phyloP scores from a whole-genome alignment of 2,888 invertebrate genomes.

The Argyresthia goedartella region DNA sequence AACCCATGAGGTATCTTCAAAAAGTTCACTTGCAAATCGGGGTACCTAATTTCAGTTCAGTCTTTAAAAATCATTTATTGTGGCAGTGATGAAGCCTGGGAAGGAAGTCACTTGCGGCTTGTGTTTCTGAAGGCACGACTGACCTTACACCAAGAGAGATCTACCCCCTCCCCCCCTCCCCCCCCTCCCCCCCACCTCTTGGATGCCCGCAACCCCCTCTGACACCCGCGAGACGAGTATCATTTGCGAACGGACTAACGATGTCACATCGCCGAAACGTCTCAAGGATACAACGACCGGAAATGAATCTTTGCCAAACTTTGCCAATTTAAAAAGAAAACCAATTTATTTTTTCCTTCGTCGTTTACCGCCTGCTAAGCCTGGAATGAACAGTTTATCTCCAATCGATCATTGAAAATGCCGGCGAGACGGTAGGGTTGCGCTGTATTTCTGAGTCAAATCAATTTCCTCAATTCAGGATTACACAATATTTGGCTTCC shows the following conservation, averaged over 20 bases:
- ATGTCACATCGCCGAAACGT: not conserved
- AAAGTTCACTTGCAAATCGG: no score
- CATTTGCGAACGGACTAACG: no score
- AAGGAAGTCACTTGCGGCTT: not conserved
- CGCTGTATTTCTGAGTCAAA: no score
- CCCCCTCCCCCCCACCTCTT: no score
- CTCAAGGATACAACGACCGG: slow-evolving; percentile 18
- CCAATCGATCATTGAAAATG: not conserved
- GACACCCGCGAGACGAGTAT: not conserved
- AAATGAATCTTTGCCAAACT: slow-evolving; percentile 37
- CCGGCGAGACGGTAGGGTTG: no score
- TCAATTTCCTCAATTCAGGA: no score
- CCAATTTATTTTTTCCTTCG: not conserved
- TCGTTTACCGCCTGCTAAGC: not conserved
- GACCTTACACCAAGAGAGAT: not conserved
- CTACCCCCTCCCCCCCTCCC: no score
- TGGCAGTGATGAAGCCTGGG: no score
- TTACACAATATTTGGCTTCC: no score
- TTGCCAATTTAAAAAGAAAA: slow-evolving; percentile 7
- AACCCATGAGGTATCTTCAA: no score
- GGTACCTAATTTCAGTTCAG: no score
- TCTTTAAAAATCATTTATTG: no score
- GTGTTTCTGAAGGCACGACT: not conserved
- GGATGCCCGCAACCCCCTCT: not conserved
- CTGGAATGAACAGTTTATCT: not conserved